Evolutionary conservation across 2,888 invertebrate genomes (phyloP), one percentile per base, ranked within the genome.

Genomic region (Eledone cirrhosa): DNA sequence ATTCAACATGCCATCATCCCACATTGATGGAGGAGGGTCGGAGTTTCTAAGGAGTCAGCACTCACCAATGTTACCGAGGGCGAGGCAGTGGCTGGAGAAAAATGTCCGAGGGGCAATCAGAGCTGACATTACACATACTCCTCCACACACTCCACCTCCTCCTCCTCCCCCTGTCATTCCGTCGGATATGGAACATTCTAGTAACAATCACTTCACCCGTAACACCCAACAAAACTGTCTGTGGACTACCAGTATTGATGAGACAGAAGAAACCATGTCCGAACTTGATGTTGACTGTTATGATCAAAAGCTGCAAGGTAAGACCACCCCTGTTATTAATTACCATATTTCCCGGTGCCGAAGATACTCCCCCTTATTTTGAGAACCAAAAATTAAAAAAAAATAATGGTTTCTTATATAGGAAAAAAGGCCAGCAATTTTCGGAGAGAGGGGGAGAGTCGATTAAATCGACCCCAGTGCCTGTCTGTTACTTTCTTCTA

Each of bases 1-100:
- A 72, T 72, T 72, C 72, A 72, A 41, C 29, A 72, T 72, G 72
- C 72, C 72, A 31, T 72, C 72, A 72, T 72, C 72, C 19, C 72
- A 72, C n/a, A 11, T 72, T 33, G 72, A 72, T 72, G 72, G 72
- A 72, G 72, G 72, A 72, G 72, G 72, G 16, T 24, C 72, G 8
- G 72, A 72, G 14, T 41, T 72, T 13, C 29, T 72, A 24, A 72
- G 72, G 41, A 41, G 22, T 31, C 72, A 72, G 41, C 72, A 72
- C 31, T 72, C 72, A 19, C 72, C 72, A 19, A 72, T 72, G 72
- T 72, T 72, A 22, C 72, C 72, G 2, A 31, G 72, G 22, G 72
- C 72, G 31, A 31, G 72, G 31, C 72, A 72, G 11, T 72, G 72
- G 72, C 2, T 72, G 22, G 72, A 72, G n/a, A 31, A 41, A n/a